Evolutionary conservation across 2,113 vertebrate species (phyloP), one percentile per base, ranked within the genome.

Genomic region (Scopus umbretta): DNA sequence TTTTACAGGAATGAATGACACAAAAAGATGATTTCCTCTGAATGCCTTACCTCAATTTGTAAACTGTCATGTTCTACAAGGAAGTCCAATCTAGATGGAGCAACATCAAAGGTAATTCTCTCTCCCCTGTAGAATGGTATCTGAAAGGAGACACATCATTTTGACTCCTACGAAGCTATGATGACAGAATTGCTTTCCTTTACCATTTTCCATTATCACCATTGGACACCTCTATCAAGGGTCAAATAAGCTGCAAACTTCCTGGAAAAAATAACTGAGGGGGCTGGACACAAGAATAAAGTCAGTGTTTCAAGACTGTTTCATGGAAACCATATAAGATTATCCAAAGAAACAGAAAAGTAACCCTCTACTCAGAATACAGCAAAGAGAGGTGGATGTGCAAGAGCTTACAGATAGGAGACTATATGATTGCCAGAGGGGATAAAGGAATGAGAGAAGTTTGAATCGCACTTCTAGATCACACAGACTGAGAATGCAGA

Each of bases 71-170:
- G 99, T 63, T 99, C 98, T 65, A 99, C 99, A 5, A 95, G 97
- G 63, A 99, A 99, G 83, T 99, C 99, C 91, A 99, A 80, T 49
- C 98, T 98, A 5, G 99, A 99, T 7, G 99, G 99, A 26, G 99
- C 99, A 11, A 99, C 99, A 6, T 99, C 99, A 94, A 99, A 99
- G 4, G 99, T 99, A 95, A 99, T 99, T 94, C 99, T 98, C 91
- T 99, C 99, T 34, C 99, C 99, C 71, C 99, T 97, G 96, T 99
- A 99, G 98, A 99, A 99, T 0, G 99, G 99, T 71, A 99, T 97
- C 99, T 99, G 94, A 47, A 97, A 98, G 68, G 82, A 87, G 27
- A 92, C 22, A 88, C 50, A 45, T 13, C 1, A 2, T n/a, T 73
- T 68, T 90, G 26, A 59, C 40, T 89, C 36, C 55, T 32, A 29